Conservation (phyloP, 2,888 invertebrate genomes). For the Drosophila merina region DNA sequence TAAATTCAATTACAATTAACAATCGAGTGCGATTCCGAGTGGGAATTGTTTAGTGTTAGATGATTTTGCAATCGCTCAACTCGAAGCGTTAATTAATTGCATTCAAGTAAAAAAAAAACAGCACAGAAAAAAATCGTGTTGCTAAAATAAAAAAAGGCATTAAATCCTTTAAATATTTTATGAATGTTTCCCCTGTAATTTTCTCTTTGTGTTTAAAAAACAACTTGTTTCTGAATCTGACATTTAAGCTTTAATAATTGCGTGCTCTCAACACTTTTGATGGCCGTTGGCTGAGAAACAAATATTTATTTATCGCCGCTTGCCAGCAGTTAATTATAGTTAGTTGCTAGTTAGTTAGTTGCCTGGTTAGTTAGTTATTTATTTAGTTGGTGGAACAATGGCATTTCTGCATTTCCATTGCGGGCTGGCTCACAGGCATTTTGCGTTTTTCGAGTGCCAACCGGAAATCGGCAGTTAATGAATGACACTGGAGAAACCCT, state of each 20-base stretch:
- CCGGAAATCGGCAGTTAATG: slow-evolving; percentile 59
- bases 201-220: not conserved
- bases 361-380: slow-evolving; percentile 31
- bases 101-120: slow-evolving; percentile 32
- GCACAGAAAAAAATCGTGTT: not conserved
- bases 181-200: not conserved
- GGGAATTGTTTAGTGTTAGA: slow-evolving; percentile 45
- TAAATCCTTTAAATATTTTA: not conserved
- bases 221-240: slow-evolving; percentile 14
- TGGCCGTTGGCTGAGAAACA: slow-evolving; percentile 41
- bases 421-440: slow-evolving; percentile 51
- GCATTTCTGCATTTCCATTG: slow-evolving; percentile 51
- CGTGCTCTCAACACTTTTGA: slow-evolving; percentile 68
- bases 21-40: slow-evolving; percentile 46
- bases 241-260: slow-evolving; percentile 49
- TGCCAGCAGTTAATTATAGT: slow-evolving; percentile 40
- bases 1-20: slow-evolving; percentile 66
- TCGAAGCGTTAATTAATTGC: slow-evolving; percentile 68
- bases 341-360: slow-evolving; percentile 25
- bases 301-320: slow-evolving; percentile 46
- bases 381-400: slow-evolving; percentile 51
- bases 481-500: slow-evolving; percentile 16
- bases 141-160: not conserved
- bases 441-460: slow-evolving; percentile 43
- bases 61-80: slow-evolving; percentile 45